Conservation (phyloP, 37 sponge, comb jelly and placozoan species). For the Bolinopsis microptera region DNA sequence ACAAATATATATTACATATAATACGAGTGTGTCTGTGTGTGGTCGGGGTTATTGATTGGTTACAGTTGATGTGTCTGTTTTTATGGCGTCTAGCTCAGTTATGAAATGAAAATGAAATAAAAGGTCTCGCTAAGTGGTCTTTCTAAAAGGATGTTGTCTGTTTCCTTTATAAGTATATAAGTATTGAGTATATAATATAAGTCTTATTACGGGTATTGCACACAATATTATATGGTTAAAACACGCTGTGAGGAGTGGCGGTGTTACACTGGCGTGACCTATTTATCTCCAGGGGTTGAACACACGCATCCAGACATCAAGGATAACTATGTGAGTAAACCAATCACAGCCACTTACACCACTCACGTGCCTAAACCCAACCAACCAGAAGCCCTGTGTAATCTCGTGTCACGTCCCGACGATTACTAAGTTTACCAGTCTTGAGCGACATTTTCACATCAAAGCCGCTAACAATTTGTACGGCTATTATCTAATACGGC, state of each 20-base stretch:
- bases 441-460: neutral
- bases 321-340: slow-evolving; percentile 75
- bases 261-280: too few relatives aligned
- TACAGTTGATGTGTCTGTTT: too few relatives aligned
- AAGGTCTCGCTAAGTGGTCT: too few relatives aligned
- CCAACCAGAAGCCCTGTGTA: neutral
- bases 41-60: too few relatives aligned
- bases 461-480: neutral
- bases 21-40: neutral
- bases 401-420: neutral
- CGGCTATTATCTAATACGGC: neutral
- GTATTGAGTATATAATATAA: too few relatives aligned
- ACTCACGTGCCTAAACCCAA: neutral
- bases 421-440: neutral
- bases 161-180: too few relatives aligned
- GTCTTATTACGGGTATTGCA: too few relatives aligned
- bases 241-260: too few relatives aligned
- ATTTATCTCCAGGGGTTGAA: slow-evolving; percentile 85
- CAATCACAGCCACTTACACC: neutral
- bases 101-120: too few relatives aligned
- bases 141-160: too few relatives aligned
- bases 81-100: too few relatives aligned
- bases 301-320: slow-evolving; percentile 87
- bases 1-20: neutral
- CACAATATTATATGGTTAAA: too few relatives aligned